Base-by-base conservation (phyloP, 2,888 invertebrate species). In the Geophilus truncorum region DNA sequence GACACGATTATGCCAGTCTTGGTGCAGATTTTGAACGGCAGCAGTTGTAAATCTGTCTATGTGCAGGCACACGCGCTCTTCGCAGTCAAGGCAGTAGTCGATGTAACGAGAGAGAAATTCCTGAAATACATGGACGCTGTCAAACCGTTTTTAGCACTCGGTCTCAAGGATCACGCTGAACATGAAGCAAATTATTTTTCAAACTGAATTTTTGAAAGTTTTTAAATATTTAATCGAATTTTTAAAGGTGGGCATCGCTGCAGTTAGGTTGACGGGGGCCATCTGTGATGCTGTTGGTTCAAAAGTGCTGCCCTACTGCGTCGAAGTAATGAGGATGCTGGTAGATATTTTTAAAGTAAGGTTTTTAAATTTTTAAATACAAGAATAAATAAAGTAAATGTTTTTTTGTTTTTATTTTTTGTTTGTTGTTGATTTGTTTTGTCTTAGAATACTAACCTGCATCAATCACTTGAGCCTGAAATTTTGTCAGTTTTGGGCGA, bases 61-160 rank as follows among this genome's bases (percentile, higher is more conserved):
- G 98, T 99, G 0, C 98, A 99, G 87, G 99, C 99, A 87, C 99
- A 99, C 88, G 99, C 98, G 0, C 90, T 99, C 12, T 93, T 98
- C 92, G 98, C 98, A 0, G 96, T 98, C 0, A 95, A 97, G 0
- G 96, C 97, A 0, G 89, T 99, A 28, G 95, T 97, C 5, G 98
- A 98, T 88, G 94, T 96, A 5, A 89, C 99, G 80, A 95, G 96
- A 9, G 93, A 94, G 83, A 92, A 93, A 75, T 99, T 99, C 88
- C 88, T 94, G 45, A 97, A 97, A 86, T 99, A 99, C 87, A 97
- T 99, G 96, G 96, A 96, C 83, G 94, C 95, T 0, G 97, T 99
- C 88, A 96, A 96, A 87, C 95, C 95, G 62, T 97, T 93, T 88
- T 90, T 99, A 1, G 92, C 93, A 84, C 90, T 95, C 84, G 97